Evolutionary conservation across 2,797 vertebrate species (phyloP), one percentile per base, ranked within the genome.

Genomic region (Channa striata): DNA sequence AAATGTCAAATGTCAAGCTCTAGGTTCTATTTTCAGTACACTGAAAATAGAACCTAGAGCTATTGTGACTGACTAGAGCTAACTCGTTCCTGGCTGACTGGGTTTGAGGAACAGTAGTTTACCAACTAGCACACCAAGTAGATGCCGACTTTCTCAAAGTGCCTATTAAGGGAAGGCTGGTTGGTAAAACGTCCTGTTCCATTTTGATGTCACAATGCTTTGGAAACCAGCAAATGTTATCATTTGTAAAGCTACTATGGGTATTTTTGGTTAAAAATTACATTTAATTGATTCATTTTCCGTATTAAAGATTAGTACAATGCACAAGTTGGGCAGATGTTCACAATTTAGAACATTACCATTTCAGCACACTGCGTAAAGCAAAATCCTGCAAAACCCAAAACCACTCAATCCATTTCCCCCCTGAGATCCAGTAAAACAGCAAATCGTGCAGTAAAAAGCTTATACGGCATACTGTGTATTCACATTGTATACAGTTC

Each of bases 361-460:
- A 74, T 85, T 54, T 82, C 30, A 73, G 42, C 53, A 42, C 58
- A 62, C 30, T 72, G 46, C 17, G 44, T 81, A 37, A 79, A 78
- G 66, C 69, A 59, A 50, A 82, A 57, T 48, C 36, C 60, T 77
- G 56, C 72, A 78, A 62, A n/a, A 68, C 23, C 47, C 48, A 13
- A 68, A 68, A 72, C 43, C 52, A 64, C 21, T 23, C n/a, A 72
- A 74, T 46, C 34, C 21, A 47, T 69, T 80, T 82, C 9, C 70
- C 74, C 53, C 61, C 48, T 36, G 73, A 75, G 74, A 67, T 63
- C 37, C 39, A 44, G 42, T 59, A 44, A 61, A 68, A 73, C 68
- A 82, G 47, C 47, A 77, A 74, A 78, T 39, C 57, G 69, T 68
- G 69, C 65, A 58, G 53, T 56, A 73, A 74, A 74, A 71, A 76